Evolutionary conservation across 1,140 invertebrate species (phyloP), one percentile per base, ranked within the genome.

Genomic region (Aphelinus certus): DNA sequence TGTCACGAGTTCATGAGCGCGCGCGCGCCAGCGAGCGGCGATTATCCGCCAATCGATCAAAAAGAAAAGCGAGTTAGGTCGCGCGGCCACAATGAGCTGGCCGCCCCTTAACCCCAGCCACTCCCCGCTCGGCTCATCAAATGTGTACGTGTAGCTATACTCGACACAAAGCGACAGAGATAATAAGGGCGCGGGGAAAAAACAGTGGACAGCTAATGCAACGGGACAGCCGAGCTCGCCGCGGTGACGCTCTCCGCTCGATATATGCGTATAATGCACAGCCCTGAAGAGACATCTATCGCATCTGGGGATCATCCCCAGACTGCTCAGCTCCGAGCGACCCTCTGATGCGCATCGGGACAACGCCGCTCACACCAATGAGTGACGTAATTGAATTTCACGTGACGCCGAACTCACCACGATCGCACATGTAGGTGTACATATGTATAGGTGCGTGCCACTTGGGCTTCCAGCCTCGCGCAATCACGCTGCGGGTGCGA

Each of bases 321-420:
- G 74, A n/a, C 42, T 4, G 55, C 4, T 9, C 9, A 4, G 7
- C n/a, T 60, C 51, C 70, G 66, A 71, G 76, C 26, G 79, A 79
- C 78, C 78, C 79, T 75, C 76, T 6, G 4, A 53, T 26, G 26
- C 4, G 51, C 51, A 53, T 9, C 51, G 51, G 51, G 51, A 0
- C 26, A 26, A 26, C 26, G 26, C 26, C 26, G 26, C 26, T 26
- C 26, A 26, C 5, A 4, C 4, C 83, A 81, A 80, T 81, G 82
- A 85, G 83, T 84, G 82, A 83, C 81, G 83, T 86, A 85, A 86
- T 87, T 87, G 81, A 86, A 87, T 87, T 85, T 87, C 81, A 87
- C 84, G 84, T 80, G 80, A 81, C 79, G 78, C 71, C 82, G 83
- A 80, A 79, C 26, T 26, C 26, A 26, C 26, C 26, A 26, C 26